Conservation (phyloP, 2,888 invertebrate species). For the Cataglyphis cursor region DNA sequence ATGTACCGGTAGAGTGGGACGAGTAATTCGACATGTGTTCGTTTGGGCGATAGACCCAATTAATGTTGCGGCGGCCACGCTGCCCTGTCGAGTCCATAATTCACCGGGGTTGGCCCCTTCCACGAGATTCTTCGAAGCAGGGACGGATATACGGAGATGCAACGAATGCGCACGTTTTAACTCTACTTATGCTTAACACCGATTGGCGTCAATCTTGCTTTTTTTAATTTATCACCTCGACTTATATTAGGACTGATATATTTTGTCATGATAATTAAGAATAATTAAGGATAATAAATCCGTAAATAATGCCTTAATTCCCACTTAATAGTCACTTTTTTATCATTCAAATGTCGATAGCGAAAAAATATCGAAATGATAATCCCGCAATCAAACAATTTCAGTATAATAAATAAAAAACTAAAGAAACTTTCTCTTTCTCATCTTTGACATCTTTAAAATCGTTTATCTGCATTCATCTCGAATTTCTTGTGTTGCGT, state of each 20-base stretch:
- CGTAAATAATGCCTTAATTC: not conserved
- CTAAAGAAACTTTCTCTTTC: not conserved
- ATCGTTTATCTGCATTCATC: not conserved
- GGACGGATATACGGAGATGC: conserved; percentile 55
- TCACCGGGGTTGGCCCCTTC: conserved; percentile 70
- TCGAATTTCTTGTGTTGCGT: not conserved
- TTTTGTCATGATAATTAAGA: not conserved
- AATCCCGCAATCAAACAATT: not conserved
- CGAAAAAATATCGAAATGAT: not conserved
- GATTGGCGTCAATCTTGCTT: not conserved
- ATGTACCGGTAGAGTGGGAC: conserved; percentile 73
- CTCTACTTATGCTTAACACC: not conserved
- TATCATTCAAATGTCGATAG: not conserved
- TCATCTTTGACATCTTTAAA: not conserved
- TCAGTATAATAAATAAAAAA: not conserved
- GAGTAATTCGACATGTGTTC: conserved; percentile 83
- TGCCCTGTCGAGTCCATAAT: conserved; percentile 77
- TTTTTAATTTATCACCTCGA: not conserved
- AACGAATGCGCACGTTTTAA: not conserved
- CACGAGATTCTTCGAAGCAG: conserved; percentile 59
- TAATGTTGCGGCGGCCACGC: conserved; percentile 80
- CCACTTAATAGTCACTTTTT: not conserved
- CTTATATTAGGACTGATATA: not conserved
- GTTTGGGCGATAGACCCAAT: conserved; percentile 83
- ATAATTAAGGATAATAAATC: not conserved